A percentile compares a stretch with the other conserved stretches of the same genome.
These are phyloP conservation scores for Agrypnia vestita DNA, from an alignment of 1,140 invertebrate species.

Conservation along the genomic window DNA sequence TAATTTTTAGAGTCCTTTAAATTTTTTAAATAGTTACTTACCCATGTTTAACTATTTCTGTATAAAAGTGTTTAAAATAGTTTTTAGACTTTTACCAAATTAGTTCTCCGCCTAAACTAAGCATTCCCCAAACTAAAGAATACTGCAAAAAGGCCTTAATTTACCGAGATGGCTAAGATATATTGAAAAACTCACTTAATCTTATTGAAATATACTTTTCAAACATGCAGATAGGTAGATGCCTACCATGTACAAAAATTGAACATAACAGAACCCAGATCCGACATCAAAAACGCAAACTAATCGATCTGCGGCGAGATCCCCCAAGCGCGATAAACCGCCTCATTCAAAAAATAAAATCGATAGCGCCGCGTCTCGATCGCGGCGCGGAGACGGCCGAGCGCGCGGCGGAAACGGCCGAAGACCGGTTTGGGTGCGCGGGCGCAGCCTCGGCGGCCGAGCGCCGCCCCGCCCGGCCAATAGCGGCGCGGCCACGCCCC, in stretches of 20 bases:
- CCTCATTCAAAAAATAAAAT: neutral
- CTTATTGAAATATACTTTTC: no score
- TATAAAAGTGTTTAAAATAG: no score
- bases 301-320: neutral
- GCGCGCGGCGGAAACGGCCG: neutral
- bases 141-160: no score
- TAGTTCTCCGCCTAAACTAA: no score
- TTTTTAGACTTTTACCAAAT: no score
- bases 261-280: neutral
- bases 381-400: neutral
- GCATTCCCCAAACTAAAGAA: no score
- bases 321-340: neutral
- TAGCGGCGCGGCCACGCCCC: slow-evolving; percentile 24
- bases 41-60: no score
- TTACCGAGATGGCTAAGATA: no score
- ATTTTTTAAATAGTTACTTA: no score
- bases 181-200: no score
- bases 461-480: slow-evolving; percentile 21
- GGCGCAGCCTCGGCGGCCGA: slow-evolving; percentile 16
- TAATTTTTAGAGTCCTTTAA: no score
- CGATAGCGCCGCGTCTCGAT: neutral
- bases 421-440: slow-evolving; percentile 20
- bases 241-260: neutral
- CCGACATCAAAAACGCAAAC: neutral
- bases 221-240: no score